A percentile compares a stretch with the other conserved stretches of the same genome.
Evolutionary conservation across 2,888 invertebrate genomes (phyloP).

Genomic region (Hirtodrosophila cameraria): DNA sequence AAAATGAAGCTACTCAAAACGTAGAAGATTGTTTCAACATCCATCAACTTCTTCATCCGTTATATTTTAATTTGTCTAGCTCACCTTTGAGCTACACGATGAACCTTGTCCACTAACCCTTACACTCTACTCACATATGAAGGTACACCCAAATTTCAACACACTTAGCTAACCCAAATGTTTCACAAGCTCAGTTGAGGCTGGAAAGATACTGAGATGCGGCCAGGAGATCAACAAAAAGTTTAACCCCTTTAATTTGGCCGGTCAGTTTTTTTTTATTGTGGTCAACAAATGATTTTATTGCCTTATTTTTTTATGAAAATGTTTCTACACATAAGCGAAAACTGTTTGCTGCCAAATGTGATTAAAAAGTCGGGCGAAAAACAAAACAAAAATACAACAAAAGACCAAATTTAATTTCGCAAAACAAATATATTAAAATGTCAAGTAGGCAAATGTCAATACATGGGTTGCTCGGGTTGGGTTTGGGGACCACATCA

Average conservation of each 20-base stretch:
- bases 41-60: no score
- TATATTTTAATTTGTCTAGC: not conserved
- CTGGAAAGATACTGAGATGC: slow-evolving; percentile 21
- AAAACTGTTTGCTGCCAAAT: slow-evolving; percentile 21
- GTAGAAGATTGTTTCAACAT: no score
- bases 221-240: slow-evolving; percentile 59
- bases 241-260: slow-evolving; percentile 68
- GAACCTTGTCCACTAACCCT: slow-evolving; percentile 4
- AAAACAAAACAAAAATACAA: slow-evolving; percentile 17
- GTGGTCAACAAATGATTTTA: slow-evolving; percentile 45
- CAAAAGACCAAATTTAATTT: slow-evolving; percentile 44
- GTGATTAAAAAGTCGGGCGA: slow-evolving; percentile 32
- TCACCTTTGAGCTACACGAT: slow-evolving; percentile 9
- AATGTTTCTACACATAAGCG: slow-evolving; percentile 20
- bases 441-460: slow-evolving; percentile 77
- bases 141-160: slow-evolving; percentile 3
- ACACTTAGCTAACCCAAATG: not conserved
- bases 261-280: slow-evolving; percentile 50
- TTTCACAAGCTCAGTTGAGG: slow-evolving; percentile 11
- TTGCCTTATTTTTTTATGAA: slow-evolving; percentile 40
- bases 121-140: not conserved
- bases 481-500: slow-evolving; percentile 50
- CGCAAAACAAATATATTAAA: slow-evolving; percentile 72
- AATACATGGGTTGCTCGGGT: slow-evolving; percentile 59
- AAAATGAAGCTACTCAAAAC: no score